A percentile compares a stretch with the other conserved stretches of the same genome.
Evolutionary conservation across 35 echinoderm and acorn worm genomes (phyloP).

Genomic region (Eucidaris tribuloides): DNA sequence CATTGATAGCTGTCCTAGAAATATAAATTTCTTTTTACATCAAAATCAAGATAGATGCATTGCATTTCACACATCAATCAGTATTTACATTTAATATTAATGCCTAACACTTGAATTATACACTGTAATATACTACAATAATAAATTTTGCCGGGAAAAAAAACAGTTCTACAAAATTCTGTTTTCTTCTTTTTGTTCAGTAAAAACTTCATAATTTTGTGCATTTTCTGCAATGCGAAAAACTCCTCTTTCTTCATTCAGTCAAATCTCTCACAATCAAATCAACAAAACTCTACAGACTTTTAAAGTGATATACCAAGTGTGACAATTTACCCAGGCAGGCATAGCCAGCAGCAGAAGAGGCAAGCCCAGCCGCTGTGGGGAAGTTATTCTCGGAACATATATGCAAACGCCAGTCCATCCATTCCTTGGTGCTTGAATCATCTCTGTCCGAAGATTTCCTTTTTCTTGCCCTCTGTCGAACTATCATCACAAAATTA

Average conservation of each 20-base stretch:
- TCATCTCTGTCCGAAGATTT: slow-evolving; percentile 33
- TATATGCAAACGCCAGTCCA: slow-evolving; percentile 86
- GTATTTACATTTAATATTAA: no score
- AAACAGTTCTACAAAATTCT: not conserved
- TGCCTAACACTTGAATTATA: no score
- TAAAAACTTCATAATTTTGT: no score
- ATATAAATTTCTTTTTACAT: no score
- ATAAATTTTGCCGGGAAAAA: not conserved
- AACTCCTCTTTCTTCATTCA: not conserved
- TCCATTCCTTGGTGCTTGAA: slow-evolving; percentile 18
- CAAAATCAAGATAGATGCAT: no score
- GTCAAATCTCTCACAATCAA: not conserved
- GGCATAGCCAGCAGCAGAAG: slow-evolving; percentile 98
- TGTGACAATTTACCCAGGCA: slow-evolving; percentile 68
- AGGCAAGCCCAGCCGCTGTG: slow-evolving; percentile 91
- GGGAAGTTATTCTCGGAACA: slow-evolving; percentile 98
- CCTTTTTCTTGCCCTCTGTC: slow-evolving; percentile 58
- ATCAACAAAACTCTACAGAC: not conserved
- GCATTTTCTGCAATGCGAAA: no score
- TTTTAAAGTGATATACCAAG: not conserved
- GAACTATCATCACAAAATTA: slow-evolving; percentile 14
- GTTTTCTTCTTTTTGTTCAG: no score
- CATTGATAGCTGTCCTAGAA: no score
- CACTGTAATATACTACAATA: no score
- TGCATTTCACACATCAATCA: no score